Evolutionary conservation across 2,888 invertebrate genomes (phyloP).

Genomic region (Yponomeuta evonymella): DNA sequence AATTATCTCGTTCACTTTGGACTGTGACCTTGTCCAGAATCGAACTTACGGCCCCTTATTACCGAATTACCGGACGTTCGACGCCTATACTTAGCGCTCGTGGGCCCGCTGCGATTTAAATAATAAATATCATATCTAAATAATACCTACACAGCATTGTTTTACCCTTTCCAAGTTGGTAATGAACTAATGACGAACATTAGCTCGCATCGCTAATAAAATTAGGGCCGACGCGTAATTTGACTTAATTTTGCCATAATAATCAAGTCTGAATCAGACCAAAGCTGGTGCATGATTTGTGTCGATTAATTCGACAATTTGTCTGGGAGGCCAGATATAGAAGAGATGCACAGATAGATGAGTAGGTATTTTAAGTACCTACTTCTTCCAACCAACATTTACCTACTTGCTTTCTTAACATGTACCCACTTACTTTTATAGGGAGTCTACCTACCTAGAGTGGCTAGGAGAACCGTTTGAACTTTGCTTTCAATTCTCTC

Average conservation of each 20-base stretch:
- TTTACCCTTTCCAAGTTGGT: slow-evolving; percentile 46
- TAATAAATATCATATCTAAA: slow-evolving; percentile 75
- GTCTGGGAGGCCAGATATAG: slow-evolving; percentile 15
- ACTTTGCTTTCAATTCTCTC: slow-evolving; percentile 2
- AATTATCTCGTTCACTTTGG: slow-evolving; percentile 52
- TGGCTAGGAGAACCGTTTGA: neutral
- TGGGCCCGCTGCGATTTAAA: slow-evolving; percentile 57
- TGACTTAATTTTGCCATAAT: slow-evolving; percentile 64
- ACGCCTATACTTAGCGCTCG: slow-evolving; percentile 67
- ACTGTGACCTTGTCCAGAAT: slow-evolving; percentile 59
- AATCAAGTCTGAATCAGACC: slow-evolving; percentile 61
- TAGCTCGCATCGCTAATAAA: slow-evolving; percentile 69
- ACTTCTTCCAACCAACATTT: neutral
- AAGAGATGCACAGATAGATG: neutral
- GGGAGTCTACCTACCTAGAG: too few species aligned
- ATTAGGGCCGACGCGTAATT: slow-evolving; percentile 63
- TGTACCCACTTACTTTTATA: too few species aligned
- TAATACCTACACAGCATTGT: slow-evolving; percentile 63
- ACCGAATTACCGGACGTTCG: slow-evolving; percentile 66
- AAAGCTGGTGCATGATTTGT: slow-evolving; percentile 38
- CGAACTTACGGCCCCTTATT: slow-evolving; percentile 64
- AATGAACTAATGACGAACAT: slow-evolving; percentile 70
- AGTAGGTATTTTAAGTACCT: neutral
- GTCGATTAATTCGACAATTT: slow-evolving; percentile 34
- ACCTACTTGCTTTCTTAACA: too few species aligned